Percentiles rank a stretch among this genome's conserved stretches.
Conservation (phyloP, 2,797 vertebrate genomes). For the Sciurus vulgaris region DNA sequence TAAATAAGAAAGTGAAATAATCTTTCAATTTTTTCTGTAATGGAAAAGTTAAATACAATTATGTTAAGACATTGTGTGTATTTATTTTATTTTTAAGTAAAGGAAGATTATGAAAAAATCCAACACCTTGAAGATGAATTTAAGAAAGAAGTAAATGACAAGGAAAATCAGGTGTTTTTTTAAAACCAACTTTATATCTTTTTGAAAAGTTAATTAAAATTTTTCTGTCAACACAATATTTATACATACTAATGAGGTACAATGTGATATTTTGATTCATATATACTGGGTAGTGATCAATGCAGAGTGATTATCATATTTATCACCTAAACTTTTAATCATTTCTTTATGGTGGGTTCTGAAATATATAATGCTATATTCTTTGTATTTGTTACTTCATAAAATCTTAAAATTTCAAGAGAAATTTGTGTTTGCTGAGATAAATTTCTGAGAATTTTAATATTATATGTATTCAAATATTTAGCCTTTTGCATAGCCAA, state of each 20-base stretch:
- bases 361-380: background rate
- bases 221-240: background rate
- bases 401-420: constrained; percentile 60
- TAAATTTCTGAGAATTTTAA: constrained; percentile 65
- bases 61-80: constrained; percentile 70
- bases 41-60: constrained; percentile 46
- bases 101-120: constrained; percentile 91
- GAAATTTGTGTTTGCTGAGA: constrained; percentile 25
- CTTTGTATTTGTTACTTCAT: constrained; percentile 63
- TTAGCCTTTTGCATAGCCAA: constrained; percentile 28
- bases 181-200: background rate
- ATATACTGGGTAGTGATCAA: background rate
- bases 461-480: constrained; percentile 26
- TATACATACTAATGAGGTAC: background rate
- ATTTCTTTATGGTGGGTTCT: background rate
- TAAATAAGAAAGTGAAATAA: constrained; percentile 44
- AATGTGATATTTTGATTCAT: constrained; percentile 2
- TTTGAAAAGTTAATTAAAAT: constrained; percentile 5
- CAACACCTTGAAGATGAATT: constrained; percentile 90
- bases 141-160: constrained; percentile 89
- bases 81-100: constrained; percentile 90
- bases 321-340: background rate
- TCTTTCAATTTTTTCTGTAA: constrained; percentile 61
- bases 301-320: background rate
- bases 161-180: constrained; percentile 91